Percentiles rank a stretch among this genome's conserved stretches.
Conservation (phyloP, 2,797 vertebrate genomes). For the Morus bassanus region DNA sequence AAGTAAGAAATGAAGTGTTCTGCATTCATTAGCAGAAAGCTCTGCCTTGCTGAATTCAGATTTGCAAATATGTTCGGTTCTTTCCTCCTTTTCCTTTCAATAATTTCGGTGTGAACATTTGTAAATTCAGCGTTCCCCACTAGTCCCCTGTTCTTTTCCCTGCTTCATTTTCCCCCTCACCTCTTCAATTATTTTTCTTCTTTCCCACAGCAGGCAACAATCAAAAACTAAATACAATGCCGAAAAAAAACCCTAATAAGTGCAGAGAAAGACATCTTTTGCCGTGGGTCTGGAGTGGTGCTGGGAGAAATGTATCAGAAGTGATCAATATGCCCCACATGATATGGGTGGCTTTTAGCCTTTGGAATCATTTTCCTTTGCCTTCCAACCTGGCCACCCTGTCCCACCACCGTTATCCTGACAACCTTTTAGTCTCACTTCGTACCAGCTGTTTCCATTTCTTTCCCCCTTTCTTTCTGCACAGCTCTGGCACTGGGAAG, state of each 20-base stretch:
- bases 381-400: background rate
- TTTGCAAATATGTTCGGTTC: background rate
- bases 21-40: background rate
- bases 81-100: background rate
- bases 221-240: background rate
- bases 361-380: background rate
- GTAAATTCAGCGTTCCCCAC: background rate
- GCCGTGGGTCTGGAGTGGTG: background rate
- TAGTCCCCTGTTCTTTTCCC: background rate
- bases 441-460: constrained; percentile 14
- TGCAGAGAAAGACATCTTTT: background rate
- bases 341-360: background rate
- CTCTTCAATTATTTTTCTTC: background rate
- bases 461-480: background rate
- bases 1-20: background rate
- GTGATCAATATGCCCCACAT: rapidly evolving
- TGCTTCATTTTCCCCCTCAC: background rate
- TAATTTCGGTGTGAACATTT: background rate
- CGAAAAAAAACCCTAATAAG: rapidly evolving
- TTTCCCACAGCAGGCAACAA: background rate
- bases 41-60: background rate
- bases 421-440: background rate
- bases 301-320: background rate
- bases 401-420: background rate
- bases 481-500: background rate